Base-by-base conservation (phyloP, 2,113 vertebrate species). In the Edolisoma coerulescens region DNA sequence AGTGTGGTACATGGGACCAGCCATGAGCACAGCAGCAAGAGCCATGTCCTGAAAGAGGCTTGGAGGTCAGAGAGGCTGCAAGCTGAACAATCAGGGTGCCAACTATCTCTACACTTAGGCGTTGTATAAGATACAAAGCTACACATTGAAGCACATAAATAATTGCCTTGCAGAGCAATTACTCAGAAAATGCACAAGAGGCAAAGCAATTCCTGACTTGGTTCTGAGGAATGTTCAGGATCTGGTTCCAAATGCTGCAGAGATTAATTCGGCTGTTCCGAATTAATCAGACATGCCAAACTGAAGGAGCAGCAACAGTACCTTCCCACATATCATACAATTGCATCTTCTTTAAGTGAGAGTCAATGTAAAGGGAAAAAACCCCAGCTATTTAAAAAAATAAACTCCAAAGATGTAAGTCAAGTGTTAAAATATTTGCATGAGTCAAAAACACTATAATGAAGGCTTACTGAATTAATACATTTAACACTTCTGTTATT, bases 61-160 rank as follows among this genome's bases (percentile, higher is more conserved):
- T 8, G 7, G 21, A 61, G 23, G 22, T 39, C 13, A 42, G 61
- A 78, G 33, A 56, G 24, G n/a, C 47, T 61, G 21, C 42, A 76
- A 57, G 35, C 4, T 53, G 44, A 87, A 63, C 27, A 28, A 32
- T 10, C 23, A 44, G 52, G 21, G 37, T 33, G 17, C 30, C 56
- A 79, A 16, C 6, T 16, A n/a, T 19, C 26, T n/a, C 13, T 70
- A 52, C 1, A 1, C 6, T 1, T n/a, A 56, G 27, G 41, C 3
- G 2, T 22, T 86, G 33, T 16, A 1, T 32, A 61, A 77, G 35
- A 79, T 18, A 60, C 0, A 2, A 83, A 60, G 33, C 4, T 42
- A 84, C 45, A 56, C 9, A 42, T 41, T 50, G 53, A 64, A 95
- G 50, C 18, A 59, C 35, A 60, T 13, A 64, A 82, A 64, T 33